These are phyloP conservation scores for Tylochromis polylepis DNA, from an alignment of 2,113 vertebrate genomes.

Conservation along the genomic window DNA sequence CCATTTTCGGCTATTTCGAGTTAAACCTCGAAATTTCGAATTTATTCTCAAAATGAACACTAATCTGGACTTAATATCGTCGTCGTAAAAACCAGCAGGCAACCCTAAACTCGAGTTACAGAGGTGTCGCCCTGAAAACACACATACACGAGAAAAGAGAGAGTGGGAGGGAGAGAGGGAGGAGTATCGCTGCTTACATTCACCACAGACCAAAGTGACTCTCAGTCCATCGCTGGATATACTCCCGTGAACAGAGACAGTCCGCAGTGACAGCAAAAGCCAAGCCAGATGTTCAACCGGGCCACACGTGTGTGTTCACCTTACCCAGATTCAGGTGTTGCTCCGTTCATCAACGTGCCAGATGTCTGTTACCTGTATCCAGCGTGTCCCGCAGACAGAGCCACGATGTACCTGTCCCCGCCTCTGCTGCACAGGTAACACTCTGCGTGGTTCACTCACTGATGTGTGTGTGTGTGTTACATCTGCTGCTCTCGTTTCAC, in stretches of 20 bases:
- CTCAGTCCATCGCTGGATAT: neutral
- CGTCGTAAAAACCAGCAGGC: neutral
- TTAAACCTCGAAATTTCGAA: too few species aligned
- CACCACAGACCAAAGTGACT: neutral
- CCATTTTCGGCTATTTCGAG: too few species aligned
- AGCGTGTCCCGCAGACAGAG: too few species aligned
- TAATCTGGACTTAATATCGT: too few species aligned
- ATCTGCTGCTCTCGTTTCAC: too few species aligned
- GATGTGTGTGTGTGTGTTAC: too few species aligned
- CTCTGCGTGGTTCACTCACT: too few species aligned
- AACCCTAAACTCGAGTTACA: neutral
- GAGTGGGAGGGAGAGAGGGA: neutral
- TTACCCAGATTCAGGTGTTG: neutral
- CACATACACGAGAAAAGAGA: neutral
- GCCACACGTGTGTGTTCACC: neutral
- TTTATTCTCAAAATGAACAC: too few species aligned
- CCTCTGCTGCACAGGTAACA: too few species aligned
- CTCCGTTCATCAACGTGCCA: too few species aligned
- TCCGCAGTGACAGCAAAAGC: neutral
- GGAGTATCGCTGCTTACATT: neutral
- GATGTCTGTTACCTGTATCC: too few species aligned
- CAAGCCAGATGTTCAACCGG: neutral
- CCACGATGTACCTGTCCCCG: fast-evolving
- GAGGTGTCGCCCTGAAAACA: neutral
- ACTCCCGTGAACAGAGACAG: neutral